Evolutionary conservation across 2,888 invertebrate genomes (phyloP).

Genomic region (Pollenia labialis): DNA sequence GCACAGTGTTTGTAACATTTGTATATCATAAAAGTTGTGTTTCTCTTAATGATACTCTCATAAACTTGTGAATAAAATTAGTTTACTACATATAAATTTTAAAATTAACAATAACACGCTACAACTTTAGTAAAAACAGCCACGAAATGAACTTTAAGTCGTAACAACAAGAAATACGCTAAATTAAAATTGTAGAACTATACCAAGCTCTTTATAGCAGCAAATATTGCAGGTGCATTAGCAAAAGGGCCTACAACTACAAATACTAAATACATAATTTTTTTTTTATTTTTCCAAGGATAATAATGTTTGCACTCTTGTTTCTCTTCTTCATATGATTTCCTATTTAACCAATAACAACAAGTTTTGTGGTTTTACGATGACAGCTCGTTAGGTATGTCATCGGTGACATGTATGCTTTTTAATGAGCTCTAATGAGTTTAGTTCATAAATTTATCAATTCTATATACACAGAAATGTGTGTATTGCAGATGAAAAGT

Average conservation of each 20-base stretch:
- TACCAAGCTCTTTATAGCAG: neutral
- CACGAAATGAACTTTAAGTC: neutral
- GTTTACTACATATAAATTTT: slow-evolving; percentile 48
- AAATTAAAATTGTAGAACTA: slow-evolving; percentile 36
- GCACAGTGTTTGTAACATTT: slow-evolving; percentile 46
- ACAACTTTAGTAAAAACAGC: neutral
- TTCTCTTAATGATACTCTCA: slow-evolving; percentile 56
- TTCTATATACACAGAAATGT: neutral
- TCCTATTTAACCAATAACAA: slow-evolving; percentile 53
- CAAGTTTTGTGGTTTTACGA: slow-evolving; percentile 68
- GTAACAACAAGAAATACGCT: neutral
- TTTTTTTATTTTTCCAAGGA: too few relatives aligned
- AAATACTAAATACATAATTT: too few relatives aligned
- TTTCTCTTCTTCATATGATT: slow-evolving; percentile 12
- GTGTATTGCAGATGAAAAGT: neutral
- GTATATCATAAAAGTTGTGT: slow-evolving; percentile 56
- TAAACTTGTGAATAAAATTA: slow-evolving; percentile 62
- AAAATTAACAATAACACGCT: slow-evolving; percentile 21
- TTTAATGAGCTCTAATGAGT: slow-evolving; percentile 69
- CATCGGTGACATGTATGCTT: slow-evolving; percentile 50
- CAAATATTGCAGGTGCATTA: slow-evolving; percentile 57
- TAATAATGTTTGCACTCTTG: slow-evolving; percentile 29
- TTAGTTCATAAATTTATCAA: slow-evolving; percentile 66
- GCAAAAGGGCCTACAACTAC: neutral
- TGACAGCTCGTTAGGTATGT: slow-evolving; percentile 66